Conservation (phyloP, 2,113 vertebrate species). For the Furnarius figulus region DNA sequence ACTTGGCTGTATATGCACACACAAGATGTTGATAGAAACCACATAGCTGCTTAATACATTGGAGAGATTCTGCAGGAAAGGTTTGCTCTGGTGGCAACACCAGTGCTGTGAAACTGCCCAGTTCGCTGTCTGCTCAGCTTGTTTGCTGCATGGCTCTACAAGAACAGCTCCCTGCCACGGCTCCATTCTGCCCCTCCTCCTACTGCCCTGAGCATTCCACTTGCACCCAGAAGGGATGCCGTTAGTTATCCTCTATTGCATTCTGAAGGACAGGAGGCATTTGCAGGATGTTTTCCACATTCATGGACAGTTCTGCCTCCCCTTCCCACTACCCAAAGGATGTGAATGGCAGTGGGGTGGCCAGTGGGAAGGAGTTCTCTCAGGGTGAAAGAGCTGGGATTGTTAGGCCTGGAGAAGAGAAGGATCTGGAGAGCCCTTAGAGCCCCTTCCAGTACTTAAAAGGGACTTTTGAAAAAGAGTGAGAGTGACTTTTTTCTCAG, state of each 20-base stretch:
- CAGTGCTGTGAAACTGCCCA: not conserved
- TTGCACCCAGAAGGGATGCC: accelerated
- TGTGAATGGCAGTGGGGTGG: not conserved
- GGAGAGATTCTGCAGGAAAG: not conserved
- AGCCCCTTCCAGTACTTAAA: not conserved
- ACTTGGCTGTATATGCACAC: not conserved
- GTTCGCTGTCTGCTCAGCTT: not conserved
- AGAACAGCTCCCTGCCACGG: not conserved
- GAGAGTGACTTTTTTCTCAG: not conserved
- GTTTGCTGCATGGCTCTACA: not conserved
- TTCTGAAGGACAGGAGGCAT: not conserved
- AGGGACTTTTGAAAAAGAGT: not conserved
- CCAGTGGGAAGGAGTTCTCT: not conserved
- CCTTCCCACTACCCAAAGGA: not conserved
- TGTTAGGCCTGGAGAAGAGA: not conserved
- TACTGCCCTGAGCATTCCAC: not conserved
- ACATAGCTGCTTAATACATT: not conserved
- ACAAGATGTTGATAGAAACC: not conserved
- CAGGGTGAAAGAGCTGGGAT: not conserved
- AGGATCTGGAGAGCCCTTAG: not conserved
- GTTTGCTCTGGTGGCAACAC: not conserved
- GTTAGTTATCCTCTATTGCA: accelerated
- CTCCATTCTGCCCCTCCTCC: not conserved
- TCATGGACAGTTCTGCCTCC: not conserved
- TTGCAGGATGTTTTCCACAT: accelerated